A percentile compares a stretch with the other conserved stretches of the same genome.
Conservation (phyloP, 2,113 vertebrate species). For the Diadophis punctatus region DNA sequence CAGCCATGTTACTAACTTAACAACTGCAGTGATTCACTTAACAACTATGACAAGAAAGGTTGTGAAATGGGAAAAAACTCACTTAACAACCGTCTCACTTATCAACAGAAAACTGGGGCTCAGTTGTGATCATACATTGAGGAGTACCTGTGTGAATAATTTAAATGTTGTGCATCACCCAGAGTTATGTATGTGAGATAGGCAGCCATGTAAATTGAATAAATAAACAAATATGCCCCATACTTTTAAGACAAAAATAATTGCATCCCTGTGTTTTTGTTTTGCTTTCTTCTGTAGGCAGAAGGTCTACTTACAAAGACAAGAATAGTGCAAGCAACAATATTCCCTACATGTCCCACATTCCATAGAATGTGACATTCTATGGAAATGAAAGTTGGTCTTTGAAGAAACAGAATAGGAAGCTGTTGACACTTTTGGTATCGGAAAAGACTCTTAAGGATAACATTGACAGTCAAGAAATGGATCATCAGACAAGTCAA, state of each 20-base stretch:
- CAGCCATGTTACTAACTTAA: background rate
- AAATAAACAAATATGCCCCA: background rate
- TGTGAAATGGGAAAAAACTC: background rate
- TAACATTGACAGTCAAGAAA: background rate
- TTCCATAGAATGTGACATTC: too few relatives aligned
- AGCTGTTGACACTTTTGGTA: background rate
- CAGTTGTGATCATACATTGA: background rate
- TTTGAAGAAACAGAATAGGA: background rate
- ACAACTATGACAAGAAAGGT: background rate
- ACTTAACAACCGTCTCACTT: background rate
- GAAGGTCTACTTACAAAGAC: background rate
- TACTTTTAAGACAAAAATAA: background rate
- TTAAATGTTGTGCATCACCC: background rate
- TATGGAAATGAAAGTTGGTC: background rate
- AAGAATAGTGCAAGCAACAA: background rate
- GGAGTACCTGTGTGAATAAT: background rate
- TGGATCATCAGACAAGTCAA: background rate
- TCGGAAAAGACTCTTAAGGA: background rate
- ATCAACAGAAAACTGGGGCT: background rate
- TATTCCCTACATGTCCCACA: too few relatives aligned
- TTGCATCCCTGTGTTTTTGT: background rate
- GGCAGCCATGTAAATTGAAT: background rate
- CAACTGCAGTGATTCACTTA: background rate
- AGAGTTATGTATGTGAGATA: background rate
- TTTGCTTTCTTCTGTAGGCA: background rate